phyloP scores from a whole-genome alignment of 2,113 vertebrate genomes.

The Haemorhous mexicanus region DNA sequence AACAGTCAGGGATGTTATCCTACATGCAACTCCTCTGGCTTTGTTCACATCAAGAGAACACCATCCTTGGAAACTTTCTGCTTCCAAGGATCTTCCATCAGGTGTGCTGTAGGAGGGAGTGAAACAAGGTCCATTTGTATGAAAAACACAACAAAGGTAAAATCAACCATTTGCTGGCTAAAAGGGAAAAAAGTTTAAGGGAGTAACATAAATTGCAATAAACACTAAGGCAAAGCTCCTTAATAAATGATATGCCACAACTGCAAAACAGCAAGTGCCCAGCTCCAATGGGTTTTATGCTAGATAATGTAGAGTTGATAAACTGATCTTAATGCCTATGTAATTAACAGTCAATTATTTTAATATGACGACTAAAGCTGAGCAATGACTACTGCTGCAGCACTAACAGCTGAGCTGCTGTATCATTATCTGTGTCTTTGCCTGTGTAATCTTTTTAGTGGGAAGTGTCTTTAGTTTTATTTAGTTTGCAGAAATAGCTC shows the following conservation, averaged over 20 bases:
- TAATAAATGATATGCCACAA: neutral
- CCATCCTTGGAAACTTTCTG: neutral
- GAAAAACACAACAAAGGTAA: neutral
- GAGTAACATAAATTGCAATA: neutral
- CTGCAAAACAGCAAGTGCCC: neutral
- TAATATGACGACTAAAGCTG: neutral
- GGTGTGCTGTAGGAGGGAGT: neutral
- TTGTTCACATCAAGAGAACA: neutral
- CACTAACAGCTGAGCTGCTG: neutral
- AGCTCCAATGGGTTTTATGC: neutral
- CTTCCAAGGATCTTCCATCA: neutral
- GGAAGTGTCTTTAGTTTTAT: conserved; percentile 9
- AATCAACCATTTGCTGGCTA: neutral
- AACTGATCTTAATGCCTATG: neutral
- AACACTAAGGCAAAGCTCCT: neutral
- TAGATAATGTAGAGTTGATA: neutral
- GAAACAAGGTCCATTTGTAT: rapidly evolving
- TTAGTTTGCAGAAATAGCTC: neutral
- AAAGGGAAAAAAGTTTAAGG: neutral
- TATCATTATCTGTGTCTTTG: neutral
- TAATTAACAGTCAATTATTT: conserved; percentile 28
- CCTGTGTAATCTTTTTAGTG: neutral
- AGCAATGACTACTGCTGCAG: neutral
- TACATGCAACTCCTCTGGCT: neutral
- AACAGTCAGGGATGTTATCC: neutral